Evolutionary conservation across 1,140 invertebrate genomes (phyloP), one percentile per base, ranked within the genome.

Genomic region (Ruditapes philippinarum): DNA sequence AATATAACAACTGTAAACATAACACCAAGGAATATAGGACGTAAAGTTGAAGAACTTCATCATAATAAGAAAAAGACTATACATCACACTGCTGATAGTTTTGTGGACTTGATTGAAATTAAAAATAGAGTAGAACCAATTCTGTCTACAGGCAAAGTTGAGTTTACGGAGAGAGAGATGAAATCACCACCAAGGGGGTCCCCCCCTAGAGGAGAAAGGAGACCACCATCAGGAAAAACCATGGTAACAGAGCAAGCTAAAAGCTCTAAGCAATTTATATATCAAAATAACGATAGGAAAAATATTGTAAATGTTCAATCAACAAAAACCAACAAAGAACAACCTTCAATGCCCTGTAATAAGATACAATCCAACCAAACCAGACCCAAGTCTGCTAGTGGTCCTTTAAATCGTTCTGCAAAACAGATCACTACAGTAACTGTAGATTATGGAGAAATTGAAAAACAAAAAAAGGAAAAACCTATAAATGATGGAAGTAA

Each of bases 1-100:
- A 90, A 92, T 42, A 88, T 88, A 68, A 93, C 91, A 49, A 93
- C 91, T 0, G 90, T 93, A 40, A 91, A 93, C 62, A 93, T 93
- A 17, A 93, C 93, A 0, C 93, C 93, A 54, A 88, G 93, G 65
- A 93, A 93, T 80, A 57, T 88, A 33, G 92, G 92, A 4, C 89
- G 92, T 33, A 93, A 92, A 81, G 91, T 93, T 25, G 70, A 84
- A 28, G 86, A 88, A 11, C 54, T 91, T n/a, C 81, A 81, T 51
- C 79, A 57, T 17, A 70, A 49, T 36, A 92, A 84, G 19, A 85
- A 85, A 36, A 85, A 68, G 68, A 17, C 42, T 45, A 57, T 45
- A 25, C 74, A 78, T 25, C 74, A 87, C 54, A 57, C 28, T 9
- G 31, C 38, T 31, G 74, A 87, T 38, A 87, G 49, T 49, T 78